Evolutionary conservation across 64 coral and sea anemone genomes (phyloP).

Genomic region (Dendrophyllia cribrosa): DNA sequence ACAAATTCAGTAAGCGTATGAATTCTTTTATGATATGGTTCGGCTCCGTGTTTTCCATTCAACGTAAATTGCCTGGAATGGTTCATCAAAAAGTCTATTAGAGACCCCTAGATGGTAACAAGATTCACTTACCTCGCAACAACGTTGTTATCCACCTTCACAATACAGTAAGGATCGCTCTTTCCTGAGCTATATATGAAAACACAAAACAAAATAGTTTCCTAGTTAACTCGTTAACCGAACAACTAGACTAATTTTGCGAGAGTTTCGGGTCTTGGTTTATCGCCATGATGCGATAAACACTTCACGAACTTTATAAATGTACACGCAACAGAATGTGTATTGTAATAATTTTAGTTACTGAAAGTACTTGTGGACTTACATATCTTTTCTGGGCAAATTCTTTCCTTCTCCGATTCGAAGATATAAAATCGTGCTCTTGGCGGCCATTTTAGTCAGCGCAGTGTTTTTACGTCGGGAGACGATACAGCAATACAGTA

Average conservation of each 20-base stretch:
- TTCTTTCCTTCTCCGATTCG: constrained; percentile 93
- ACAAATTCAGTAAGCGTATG: not conserved
- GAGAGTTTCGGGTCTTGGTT: not conserved
- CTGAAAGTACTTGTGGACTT: not conserved
- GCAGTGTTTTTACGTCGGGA: not conserved
- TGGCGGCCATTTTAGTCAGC: not conserved
- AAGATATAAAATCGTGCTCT: constrained; percentile 88
- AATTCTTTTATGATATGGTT: too few relatives aligned
- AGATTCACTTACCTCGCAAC: constrained; percentile 82
- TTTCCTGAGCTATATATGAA: constrained; percentile 74
- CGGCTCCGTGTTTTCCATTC: too few relatives aligned
- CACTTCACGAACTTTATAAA: not conserved
- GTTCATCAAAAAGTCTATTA: too few relatives aligned
- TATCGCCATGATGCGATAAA: not conserved
- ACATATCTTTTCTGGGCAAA: constrained; percentile 86
- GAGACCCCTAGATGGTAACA: too few relatives aligned
- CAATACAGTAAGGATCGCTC: constrained; percentile 92
- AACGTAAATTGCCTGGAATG: too few relatives aligned
- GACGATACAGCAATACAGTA: not conserved
- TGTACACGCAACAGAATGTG: too few relatives aligned
- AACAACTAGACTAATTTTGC: too few relatives aligned
- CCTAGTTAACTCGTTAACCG: not conserved
- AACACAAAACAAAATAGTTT: constrained; percentile 26
- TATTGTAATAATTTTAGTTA: too few relatives aligned
- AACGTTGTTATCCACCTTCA: constrained; percentile 91